Evolutionary conservation across 2,113 vertebrate species (phyloP), one percentile per base, ranked within the genome.

Genomic region (Zosterops pallidus): DNA sequence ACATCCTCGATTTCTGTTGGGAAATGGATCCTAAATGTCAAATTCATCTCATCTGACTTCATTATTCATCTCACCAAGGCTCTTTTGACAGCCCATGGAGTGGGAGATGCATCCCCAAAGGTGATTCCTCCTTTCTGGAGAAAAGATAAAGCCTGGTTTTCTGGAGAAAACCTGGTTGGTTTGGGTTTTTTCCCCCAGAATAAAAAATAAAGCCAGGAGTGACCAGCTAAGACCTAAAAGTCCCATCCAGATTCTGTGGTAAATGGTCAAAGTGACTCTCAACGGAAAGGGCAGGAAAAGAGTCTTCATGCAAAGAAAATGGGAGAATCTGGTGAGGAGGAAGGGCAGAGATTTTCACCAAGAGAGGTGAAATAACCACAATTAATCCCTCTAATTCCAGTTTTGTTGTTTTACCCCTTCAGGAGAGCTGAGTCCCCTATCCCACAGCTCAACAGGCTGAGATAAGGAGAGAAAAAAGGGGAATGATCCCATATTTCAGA

Each of bases 391-490:
- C 35, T 22, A 37, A 31, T 21, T 31, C 20, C 14, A 5, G 2
- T 62, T 56, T 39, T 62, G 14, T 16, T 41, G 4, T 8, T 85
- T 72, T 15, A 23, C 10, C 3, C 14, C 5, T 28, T 72, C 50
- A 52, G 9, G n/a, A 69, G 37, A 65, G 17, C 20, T 29, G 41
- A 41, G 39, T 29, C 8, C 16, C 33, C 18, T 6, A 2, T n/a
- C 59, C 28, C 44, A 52, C 35, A 47, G 4, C 3, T 50, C 10
- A 9, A 11, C 18, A 31, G 1, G 0, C 14, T 46, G 29, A 76
- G 44, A 52, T 14, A 14, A 44, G 29, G 39, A 67, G 25, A 50
- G 2, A 15, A 4, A 56, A 3, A 53, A 33, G 13, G 24, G 55
- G 14, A 56, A 65, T 2, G 31, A 69, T 56, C 33, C 46, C 50